Base-by-base conservation (phyloP, 2,888 invertebrate species). In the Autographa pulchrina region DNA sequence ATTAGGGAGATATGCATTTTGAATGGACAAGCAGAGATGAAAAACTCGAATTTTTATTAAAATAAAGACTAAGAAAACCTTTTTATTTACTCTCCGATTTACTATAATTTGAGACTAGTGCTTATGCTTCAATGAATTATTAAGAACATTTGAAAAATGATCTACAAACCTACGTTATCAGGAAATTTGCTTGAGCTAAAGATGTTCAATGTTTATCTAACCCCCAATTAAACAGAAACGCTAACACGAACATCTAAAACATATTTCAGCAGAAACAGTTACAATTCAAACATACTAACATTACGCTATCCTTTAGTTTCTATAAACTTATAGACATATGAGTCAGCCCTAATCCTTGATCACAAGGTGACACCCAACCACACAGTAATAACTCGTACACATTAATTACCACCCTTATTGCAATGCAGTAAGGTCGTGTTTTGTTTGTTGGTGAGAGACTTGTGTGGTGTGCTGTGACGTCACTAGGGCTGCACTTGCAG, bases 401-500 rank as follows among this genome's bases (percentile, higher is more conserved):
- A 6, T 43, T 16, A 48, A 48, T 25, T n/a, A 0, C 6, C 8
- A 8, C 48, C 48, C n/a, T n/a, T 48, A n/a, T 48, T 4, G 2
- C 7, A 6, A 48, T 0, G 8, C 8, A 6, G n/a, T 48, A 48
- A n/a, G 48, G 48, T 48, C 2, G 48, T 48, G 48, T 48, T 48
- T n/a, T n/a, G 48, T 48, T 48, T 43, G 6, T 48, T 7, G 48
- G n/a, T 48, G n/a, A 1, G n/a, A n/a, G 7, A 48, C n/a, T 6
- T 48, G 48, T n/a, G 48, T 48, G 48, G 48, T 62, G 31, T 32
- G 20, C 9, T 52, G 66, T 77, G 72, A 78, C 75, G 75, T 78
- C 72, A 75, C 64, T 52, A 13, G 62, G 78, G 82, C 75, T 78
- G 78, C 81, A 85, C 72, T 64, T 41, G 35, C 38, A 16, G 63